Conservation (phyloP, 2,797 vertebrate genomes). For the Falco rusticolus region DNA sequence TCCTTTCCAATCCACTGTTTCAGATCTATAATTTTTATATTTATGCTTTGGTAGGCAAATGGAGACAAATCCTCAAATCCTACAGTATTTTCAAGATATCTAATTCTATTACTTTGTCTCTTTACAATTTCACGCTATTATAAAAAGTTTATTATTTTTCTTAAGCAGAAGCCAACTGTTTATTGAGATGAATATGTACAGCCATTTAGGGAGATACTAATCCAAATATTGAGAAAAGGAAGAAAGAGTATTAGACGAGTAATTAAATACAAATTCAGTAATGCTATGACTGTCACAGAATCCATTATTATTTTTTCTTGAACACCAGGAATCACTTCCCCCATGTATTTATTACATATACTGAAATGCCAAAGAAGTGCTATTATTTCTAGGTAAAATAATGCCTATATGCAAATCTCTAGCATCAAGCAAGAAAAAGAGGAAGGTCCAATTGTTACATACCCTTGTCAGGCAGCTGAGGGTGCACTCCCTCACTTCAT, state of each 20-base stretch:
- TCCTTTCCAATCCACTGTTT: not conserved
- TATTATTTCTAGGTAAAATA: not conserved
- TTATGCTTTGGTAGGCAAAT: not conserved
- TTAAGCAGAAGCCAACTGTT: constrained; percentile 29
- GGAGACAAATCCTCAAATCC: constrained; percentile 40
- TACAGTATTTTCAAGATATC: not conserved
- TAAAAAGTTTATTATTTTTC: constrained; percentile 41
- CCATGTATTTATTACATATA: not conserved
- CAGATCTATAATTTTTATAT: not conserved
- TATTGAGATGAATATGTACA: not conserved
- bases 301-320: constrained; percentile 9
- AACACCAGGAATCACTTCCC: not conserved
- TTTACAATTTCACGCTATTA: not conserved
- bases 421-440: not conserved
- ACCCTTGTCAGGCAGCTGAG: not conserved
- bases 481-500: not conserved
- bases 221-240: constrained; percentile 44
- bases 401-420: not conserved
- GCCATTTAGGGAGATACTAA: not conserved
- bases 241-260: not conserved
- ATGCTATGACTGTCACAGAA: constrained; percentile 2
- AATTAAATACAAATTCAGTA: constrained; percentile 44
- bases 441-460: not conserved
- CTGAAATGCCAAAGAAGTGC: not conserved
- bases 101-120: constrained; percentile 15